Percentiles rank a stretch among this genome's conserved stretches.
phyloP scores from a whole-genome alignment of 2,113 vertebrate genomes.

The Coreoperca whiteheadi region DNA sequence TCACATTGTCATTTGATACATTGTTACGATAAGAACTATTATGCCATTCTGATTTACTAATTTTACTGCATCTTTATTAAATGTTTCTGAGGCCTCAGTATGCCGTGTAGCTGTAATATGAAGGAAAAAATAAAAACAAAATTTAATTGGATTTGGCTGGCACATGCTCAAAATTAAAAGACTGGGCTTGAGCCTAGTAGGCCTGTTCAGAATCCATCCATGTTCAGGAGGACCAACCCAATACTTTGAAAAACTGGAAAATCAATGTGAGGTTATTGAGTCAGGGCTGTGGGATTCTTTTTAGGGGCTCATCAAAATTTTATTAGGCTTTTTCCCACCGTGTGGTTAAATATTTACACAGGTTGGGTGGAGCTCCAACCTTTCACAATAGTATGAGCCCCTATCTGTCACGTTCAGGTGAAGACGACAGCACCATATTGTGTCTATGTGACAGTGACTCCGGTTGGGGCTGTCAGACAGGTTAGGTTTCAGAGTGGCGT shows the following conservation, averaged over 20 bases:
- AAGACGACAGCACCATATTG: background rate
- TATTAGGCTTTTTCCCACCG: constrained; percentile 4
- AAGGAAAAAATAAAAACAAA: too few relatives aligned
- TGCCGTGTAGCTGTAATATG: too few relatives aligned
- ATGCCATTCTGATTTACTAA: too few relatives aligned
- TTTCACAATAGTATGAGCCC: constrained; percentile 39
- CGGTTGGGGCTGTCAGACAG: constrained; percentile 34
- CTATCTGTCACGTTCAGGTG: constrained; percentile 34
- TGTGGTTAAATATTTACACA: constrained; percentile 74
- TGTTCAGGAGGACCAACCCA: background rate
- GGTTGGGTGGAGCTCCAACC: constrained; percentile 25
- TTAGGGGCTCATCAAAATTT: constrained; percentile 53
- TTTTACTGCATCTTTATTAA: too few relatives aligned
- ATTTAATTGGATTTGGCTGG: too few relatives aligned
- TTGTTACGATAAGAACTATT: too few relatives aligned
- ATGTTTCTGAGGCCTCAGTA: too few relatives aligned
- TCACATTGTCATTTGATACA: too few relatives aligned
- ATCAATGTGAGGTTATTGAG: background rate
- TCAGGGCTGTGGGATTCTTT: background rate
- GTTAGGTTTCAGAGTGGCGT: constrained; percentile 46
- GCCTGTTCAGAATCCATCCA: background rate
- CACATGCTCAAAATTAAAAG: too few relatives aligned
- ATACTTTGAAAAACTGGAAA: constrained; percentile 4
- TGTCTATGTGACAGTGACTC: constrained; percentile 28
- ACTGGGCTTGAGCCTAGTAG: background rate